phyloP scores from a whole-genome alignment of 2,797 vertebrate genomes.

The Cephalopachus bancanus region DNA sequence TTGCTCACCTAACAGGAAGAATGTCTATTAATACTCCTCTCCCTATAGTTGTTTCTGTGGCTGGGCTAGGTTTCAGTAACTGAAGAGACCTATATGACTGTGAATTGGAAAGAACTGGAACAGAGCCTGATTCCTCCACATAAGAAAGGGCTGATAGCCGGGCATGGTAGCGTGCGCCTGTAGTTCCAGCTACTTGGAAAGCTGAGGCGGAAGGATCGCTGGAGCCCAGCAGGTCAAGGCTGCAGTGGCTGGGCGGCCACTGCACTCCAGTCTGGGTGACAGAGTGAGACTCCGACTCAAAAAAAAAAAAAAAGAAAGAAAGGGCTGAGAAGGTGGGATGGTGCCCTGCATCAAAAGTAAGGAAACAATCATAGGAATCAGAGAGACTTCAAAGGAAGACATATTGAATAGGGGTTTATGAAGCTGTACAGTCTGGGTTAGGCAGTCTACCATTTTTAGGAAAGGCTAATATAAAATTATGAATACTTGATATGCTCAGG shows the following conservation, averaged over 20 bases:
- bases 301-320: too few relatives aligned
- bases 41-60: neutral
- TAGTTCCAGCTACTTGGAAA: too few relatives aligned
- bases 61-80: neutral
- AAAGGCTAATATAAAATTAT: neutral
- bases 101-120: neutral
- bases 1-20: neutral
- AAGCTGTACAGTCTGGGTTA: neutral
- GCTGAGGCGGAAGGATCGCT: too few relatives aligned
- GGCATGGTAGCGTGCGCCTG: too few relatives aligned
- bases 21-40: neutral
- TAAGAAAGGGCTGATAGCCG: neutral
- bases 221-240: too few relatives aligned
- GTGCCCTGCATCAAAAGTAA: neutral
- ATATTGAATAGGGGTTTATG: neutral
- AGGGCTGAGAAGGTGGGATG: neutral
- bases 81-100: neutral
- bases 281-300: too few relatives aligned
- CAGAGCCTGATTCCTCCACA: neutral
- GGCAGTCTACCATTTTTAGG: neutral
- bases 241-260: too few relatives aligned
- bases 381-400: neutral
- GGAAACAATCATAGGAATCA: neutral
- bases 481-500: neutral
- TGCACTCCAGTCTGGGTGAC: too few relatives aligned